Base-by-base conservation (phyloP, 2,797 vertebrate species). In the Danio aesculapii region DNA sequence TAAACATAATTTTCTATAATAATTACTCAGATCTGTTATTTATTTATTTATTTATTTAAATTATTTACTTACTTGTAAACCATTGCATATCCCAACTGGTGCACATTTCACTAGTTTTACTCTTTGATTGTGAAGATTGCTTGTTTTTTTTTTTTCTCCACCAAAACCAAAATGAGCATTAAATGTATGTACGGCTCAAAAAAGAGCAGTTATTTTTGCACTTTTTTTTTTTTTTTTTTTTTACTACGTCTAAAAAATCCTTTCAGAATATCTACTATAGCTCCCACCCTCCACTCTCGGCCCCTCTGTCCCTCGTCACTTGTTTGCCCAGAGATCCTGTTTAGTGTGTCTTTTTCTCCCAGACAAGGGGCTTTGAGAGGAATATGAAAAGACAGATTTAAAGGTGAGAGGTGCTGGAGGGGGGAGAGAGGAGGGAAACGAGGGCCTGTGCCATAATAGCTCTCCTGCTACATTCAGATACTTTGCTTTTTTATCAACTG, bases 331-430 rank as follows among this genome's bases (percentile, higher is more conserved):
- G 95, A 95, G 97, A 98, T 97, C 95, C 93, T 93, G 89, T 97
- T 97, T 96, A 95, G 96, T 96, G 94, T 95, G 95, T 96, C 95
- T 95, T 94, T 95, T 96, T 96, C 96, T 95, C 95, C 95, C 95
- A 95, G 95, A 97, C 97, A 97, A 97, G 96, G 95, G 85, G 96
- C 97, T 98, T 98, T 98, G 97, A 98, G 97, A 95, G 95, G 97
- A 98, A 99, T 98, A 98, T 98, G 97, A 99, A 99, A 99, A 99
- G 97, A 95, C 97, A 99, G 98, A 97, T 99, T 99, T 99, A 99
- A 99, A 99, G 98, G 98, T 99, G 97, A 97, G 91, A 94, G 94
- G 95, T 96, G 97, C 96, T 97, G 95, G 30, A 97, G 95, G 95
- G 95, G 93, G 85, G 74, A 64, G 30, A 79, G 59, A 85, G 41